Evolutionary conservation across 2,113 vertebrate genomes (phyloP).

Genomic region (Cheirogaleus medius): DNA sequence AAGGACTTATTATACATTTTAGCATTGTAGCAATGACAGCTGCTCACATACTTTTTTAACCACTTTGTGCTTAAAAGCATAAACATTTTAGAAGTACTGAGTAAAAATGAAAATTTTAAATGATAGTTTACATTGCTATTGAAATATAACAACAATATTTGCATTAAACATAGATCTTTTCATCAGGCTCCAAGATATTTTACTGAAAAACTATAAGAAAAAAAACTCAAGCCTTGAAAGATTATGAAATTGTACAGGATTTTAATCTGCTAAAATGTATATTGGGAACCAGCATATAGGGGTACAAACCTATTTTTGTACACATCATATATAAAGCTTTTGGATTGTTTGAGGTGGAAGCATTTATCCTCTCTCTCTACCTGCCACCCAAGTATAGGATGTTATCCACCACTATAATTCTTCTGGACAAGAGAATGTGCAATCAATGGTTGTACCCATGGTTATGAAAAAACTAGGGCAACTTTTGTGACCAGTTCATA

Average conservation of each 20-base stretch:
- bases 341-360: neutral
- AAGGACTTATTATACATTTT: neutral
- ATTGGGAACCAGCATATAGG: neutral
- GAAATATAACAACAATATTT: neutral
- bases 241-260: neutral
- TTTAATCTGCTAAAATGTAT: slow-evolving; percentile 36
- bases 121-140: neutral
- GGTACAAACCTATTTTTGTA: neutral
- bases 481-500: neutral
- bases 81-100: neutral
- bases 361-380: neutral
- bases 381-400: neutral
- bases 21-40: neutral
- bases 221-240: neutral
- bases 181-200: neutral
- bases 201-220: neutral
- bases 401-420: neutral
- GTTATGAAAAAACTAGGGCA: neutral
- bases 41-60: neutral
- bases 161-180: neutral
- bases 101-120: neutral
- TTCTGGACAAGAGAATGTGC: neutral
- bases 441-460: neutral
- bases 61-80: neutral
- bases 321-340: neutral